phyloP scores from a whole-genome alignment of 2,113 vertebrate genomes.

The Leucoraja erinaceus region DNA sequence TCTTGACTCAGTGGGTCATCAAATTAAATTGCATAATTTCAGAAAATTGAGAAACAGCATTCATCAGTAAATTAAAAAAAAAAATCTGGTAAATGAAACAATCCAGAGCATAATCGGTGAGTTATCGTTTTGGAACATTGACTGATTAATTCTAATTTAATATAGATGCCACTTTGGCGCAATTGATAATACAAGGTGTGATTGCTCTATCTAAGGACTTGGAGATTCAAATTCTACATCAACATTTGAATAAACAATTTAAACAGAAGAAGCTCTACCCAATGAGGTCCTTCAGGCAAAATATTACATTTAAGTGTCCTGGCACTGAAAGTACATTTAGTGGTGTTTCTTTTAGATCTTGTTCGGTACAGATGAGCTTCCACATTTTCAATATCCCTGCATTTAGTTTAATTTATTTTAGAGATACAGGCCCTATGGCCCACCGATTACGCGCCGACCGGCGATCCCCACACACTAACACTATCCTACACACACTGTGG shows the following conservation, averaged over 20 bases:
- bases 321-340: not conserved
- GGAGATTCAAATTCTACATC: not conserved
- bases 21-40: not conserved
- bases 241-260: not conserved
- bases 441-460: too few relatives aligned
- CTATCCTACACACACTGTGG: too few relatives aligned
- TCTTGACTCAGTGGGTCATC: slow-evolving; percentile 30
- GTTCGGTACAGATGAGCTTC: not conserved
- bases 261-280: too few relatives aligned
- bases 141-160: not conserved
- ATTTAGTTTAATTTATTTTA: not conserved
- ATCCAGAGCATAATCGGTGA: not conserved
- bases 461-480: too few relatives aligned
- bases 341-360: too few relatives aligned
- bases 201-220: not conserved
- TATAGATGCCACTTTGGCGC: not conserved
- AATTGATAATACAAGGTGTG: too few relatives aligned
- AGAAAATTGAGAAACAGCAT: not conserved
- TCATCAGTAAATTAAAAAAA: not conserved
- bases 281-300: too few relatives aligned
- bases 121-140: not conserved
- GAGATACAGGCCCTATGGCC: too few relatives aligned
- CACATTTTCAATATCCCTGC: not conserved
- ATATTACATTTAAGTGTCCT: too few relatives aligned
- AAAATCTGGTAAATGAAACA: not conserved